Evolutionary conservation across 2,113 vertebrate genomes (phyloP).

Genomic region (Excalfactoria chinensis): DNA sequence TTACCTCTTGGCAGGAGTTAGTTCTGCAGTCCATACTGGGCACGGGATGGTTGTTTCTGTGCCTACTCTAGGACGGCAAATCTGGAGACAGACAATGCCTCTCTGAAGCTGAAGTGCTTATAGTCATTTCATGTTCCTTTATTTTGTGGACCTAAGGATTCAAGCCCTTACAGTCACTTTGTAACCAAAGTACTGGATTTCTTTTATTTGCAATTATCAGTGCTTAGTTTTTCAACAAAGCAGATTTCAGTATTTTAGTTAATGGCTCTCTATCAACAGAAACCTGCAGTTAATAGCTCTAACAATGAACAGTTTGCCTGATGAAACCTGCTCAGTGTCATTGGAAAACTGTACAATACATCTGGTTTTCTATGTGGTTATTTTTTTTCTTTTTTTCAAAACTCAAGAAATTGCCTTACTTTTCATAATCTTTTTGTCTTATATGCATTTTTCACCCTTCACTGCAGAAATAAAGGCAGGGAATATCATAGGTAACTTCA

Average conservation of each 20-base stretch:
- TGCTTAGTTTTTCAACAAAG: background rate
- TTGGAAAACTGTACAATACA: background rate
- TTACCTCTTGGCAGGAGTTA: background rate
- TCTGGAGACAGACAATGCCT: background rate
- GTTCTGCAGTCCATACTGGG: background rate
- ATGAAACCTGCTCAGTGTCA: background rate
- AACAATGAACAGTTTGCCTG: background rate
- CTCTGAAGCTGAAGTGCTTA: background rate
- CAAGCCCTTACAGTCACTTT: background rate
- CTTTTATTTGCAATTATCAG: background rate
- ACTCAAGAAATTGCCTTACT: background rate
- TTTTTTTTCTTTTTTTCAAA: background rate
- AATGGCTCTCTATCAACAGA: background rate
- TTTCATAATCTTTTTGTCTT: background rate
- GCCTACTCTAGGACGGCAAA: background rate
- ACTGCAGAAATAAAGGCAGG: background rate
- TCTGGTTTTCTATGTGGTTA: background rate
- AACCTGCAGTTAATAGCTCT: background rate
- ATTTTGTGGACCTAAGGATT: background rate
- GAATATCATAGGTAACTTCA: background rate
- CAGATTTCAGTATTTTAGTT: background rate
- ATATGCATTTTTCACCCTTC: accelerated
- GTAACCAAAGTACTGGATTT: background rate
- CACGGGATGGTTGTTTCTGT: background rate
- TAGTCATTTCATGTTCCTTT: background rate